Evolutionary conservation across 2,797 vertebrate genomes (phyloP), one percentile per base, ranked within the genome.

Genomic region (Microctenopoma steveboyesi): DNA sequence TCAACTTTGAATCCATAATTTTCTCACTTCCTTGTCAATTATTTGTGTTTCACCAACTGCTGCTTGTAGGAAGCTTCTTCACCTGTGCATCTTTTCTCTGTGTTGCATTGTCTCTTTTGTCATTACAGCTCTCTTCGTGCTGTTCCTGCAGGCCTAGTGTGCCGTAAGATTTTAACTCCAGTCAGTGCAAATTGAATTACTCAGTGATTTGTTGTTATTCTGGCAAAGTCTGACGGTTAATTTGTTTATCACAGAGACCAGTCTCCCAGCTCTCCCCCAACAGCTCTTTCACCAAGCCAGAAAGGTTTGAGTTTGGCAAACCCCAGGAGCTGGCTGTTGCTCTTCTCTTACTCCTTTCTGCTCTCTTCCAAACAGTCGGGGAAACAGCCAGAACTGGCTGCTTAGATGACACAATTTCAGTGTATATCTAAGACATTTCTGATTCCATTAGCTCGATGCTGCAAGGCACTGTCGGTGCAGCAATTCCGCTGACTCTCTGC

Each of bases 171-270:
- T 69, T 54, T 12, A 74, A 69, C 62, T 82, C 69, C 61, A 72
- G 56, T 79, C 78, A 46, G 63, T 58, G 60, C 69, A 81, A 86
- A 89, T 63, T 83, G 30, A 89, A 86, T 89, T 82, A 87, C 81
- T 87, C 72, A 78, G 76, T 33, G 9, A 76, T 89, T 79, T 82
- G 78, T 73, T 78, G 75, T 77, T 65, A 72, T 88, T 89, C 86
- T 91, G 87, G 83, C 83, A 77, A 70, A 69, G 74, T 71, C 63
- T 48, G 14, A 18, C 52, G 68, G 70, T 75, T 90, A 81, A 90
- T 91, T 87, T 89, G 87, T 89, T 91, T 79, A 90, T 89, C 79
- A 85, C 83, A 80, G 71, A 67, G 68, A 49, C 60, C 14, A 35
- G 48, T 80, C 78, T 83, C 84, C 71, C 46, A 69, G 72, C 39